Evolutionary conservation across 2,888 invertebrate species (phyloP).

Genomic region (Anthophora plumipes): DNA sequence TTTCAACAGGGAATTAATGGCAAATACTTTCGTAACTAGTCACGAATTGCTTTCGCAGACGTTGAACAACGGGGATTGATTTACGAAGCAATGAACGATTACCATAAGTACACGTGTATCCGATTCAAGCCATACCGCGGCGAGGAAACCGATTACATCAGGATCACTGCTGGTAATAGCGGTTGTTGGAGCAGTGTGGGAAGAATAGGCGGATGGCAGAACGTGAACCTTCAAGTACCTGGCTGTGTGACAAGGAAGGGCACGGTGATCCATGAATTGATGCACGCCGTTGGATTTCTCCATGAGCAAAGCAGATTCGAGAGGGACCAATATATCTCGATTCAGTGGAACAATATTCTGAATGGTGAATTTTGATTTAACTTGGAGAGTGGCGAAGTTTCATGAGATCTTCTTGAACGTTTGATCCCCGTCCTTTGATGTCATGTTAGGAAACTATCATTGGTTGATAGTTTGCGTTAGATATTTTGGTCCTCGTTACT

Average conservation of each 20-base stretch:
- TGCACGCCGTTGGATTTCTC: conserved; percentile 92
- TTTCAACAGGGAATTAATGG: background rate
- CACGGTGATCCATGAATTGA: conserved; percentile 91
- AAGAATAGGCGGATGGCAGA: conserved; percentile 88
- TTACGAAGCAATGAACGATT: conserved; percentile 90
- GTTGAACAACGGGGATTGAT: conserved; percentile 87
- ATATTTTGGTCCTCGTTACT: background rate
- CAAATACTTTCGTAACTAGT: background rate
- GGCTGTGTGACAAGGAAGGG: conserved; percentile 90
- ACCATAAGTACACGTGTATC: conserved; percentile 91
- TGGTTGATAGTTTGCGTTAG: background rate
- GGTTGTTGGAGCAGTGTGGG: conserved; percentile 94
- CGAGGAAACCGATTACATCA: conserved; percentile 89
- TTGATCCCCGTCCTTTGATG: background rate
- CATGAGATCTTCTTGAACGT: background rate
- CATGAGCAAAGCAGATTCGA: conserved; percentile 93
- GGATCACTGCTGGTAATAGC: conserved; percentile 88
- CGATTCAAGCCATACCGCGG: conserved; percentile 87
- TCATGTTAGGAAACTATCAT: background rate
- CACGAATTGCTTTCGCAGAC: conserved; percentile 81
- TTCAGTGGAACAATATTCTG: conserved; percentile 89
- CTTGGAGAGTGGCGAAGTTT: background rate
- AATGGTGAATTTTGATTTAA: conserved; percentile 83
- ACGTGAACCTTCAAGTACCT: conserved; percentile 90
- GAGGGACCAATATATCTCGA: conserved; percentile 88